phyloP scores from a whole-genome alignment of 2,797 vertebrate species.

The Dermochelys coriacea region DNA sequence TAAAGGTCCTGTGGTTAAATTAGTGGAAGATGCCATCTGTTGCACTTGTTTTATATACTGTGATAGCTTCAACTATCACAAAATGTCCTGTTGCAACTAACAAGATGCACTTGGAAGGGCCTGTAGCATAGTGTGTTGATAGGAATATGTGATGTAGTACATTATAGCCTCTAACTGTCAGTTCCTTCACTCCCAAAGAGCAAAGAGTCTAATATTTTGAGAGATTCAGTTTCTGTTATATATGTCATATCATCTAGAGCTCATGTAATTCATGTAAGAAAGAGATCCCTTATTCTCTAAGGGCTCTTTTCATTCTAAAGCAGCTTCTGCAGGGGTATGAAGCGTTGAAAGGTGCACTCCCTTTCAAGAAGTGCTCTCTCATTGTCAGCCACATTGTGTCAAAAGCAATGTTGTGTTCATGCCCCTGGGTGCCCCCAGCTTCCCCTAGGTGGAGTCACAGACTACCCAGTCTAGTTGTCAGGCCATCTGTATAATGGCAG shows the following conservation, averaged over 20 bases:
- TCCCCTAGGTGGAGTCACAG: too few relatives aligned
- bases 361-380: too few relatives aligned
- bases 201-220: not conserved
- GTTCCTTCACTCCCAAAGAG: not conserved
- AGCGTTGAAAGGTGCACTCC: not conserved
- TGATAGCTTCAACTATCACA: not conserved
- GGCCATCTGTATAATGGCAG: too few relatives aligned
- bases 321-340: not conserved
- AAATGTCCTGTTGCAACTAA: not conserved
- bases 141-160: not conserved
- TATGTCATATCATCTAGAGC: not conserved
- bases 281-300: not conserved
- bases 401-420: too few relatives aligned
- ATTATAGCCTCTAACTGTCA: not conserved
- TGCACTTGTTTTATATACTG: conserved; percentile 13
- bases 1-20: conserved; percentile 16
- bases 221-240: not conserved
- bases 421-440: too few relatives aligned
- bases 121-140: not conserved
- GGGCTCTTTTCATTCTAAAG: not conserved
- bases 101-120: not conserved
- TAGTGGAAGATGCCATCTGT: not conserved
- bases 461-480: too few relatives aligned
- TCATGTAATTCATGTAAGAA: not conserved
- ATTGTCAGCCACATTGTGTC: too few relatives aligned